Percentiles rank a stretch among this genome's conserved stretches.
Evolutionary conservation across 64 coral and sea anemone species (phyloP).

Genomic region (Montipora capricornis): DNA sequence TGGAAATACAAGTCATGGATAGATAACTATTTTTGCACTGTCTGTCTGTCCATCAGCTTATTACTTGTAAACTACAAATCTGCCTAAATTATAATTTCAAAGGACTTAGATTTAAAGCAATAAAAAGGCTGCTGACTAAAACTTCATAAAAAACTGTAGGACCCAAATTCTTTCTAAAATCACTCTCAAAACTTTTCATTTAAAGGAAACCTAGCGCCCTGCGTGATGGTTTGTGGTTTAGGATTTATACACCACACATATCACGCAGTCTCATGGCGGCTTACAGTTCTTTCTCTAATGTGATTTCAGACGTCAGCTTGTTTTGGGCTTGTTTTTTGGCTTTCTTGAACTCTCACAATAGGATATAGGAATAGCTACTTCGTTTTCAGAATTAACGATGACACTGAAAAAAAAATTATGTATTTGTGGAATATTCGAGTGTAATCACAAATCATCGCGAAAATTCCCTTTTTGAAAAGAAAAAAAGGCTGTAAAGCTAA

Average conservation of each 20-base stretch:
- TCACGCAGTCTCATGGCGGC: not conserved
- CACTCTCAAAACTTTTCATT: no score
- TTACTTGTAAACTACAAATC: not conserved
- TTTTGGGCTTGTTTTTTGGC: not conserved
- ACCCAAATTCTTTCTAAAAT: no score
- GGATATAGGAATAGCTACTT: constrained; percentile 1
- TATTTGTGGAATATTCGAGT: not conserved
- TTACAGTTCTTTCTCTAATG: not conserved
- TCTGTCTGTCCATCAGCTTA: not conserved
- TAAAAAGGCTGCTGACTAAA: no score
- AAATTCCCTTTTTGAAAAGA: not conserved
- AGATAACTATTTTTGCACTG: not conserved
- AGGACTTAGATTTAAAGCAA: no score
- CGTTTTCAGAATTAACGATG: not conserved
- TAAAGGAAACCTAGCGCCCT: no score
- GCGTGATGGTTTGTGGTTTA: no score
- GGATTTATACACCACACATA: not conserved
- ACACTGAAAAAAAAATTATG: not conserved
- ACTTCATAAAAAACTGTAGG: no score
- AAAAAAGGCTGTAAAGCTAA: not conserved
- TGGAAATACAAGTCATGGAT: not conserved
- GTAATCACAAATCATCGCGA: not conserved
- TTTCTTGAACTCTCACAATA: not conserved
- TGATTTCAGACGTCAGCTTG: not conserved
- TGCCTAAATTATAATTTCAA: no score